A percentile compares a stretch with the other conserved stretches of the same genome.
These are phyloP conservation scores for rabbit (Oryctolagus cuniculus) DNA, from an alignment of 2,113 vertebrate species.

Conservation along the genomic window mOryCun1.1 NC_091442.1:60038501-60039000, in stretches of 20 bases:
- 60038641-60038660: neutral
- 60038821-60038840: neutral
- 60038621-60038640: neutral
- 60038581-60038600: neutral
- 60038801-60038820: neutral
- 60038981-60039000: no score
- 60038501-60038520: constrained; percentile 3
- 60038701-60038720: constrained; percentile 2
- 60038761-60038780: constrained; percentile 6
- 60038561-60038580: neutral
- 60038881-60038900: constrained; percentile 6
- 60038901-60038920: neutral
- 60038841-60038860: constrained; percentile 21
- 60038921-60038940: neutral
- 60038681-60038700: neutral
- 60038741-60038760: neutral
- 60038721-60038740: constrained; percentile 25
- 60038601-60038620: neutral
- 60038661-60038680: constrained; percentile 6
- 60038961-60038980: no score
- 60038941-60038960: neutral
- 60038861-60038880: neutral
- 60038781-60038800: constrained; percentile 11
- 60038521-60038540: neutral
- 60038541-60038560: neutral